Conservation (phyloP, 2,888 invertebrate species). For the Melikaiella ostensackeni region DNA sequence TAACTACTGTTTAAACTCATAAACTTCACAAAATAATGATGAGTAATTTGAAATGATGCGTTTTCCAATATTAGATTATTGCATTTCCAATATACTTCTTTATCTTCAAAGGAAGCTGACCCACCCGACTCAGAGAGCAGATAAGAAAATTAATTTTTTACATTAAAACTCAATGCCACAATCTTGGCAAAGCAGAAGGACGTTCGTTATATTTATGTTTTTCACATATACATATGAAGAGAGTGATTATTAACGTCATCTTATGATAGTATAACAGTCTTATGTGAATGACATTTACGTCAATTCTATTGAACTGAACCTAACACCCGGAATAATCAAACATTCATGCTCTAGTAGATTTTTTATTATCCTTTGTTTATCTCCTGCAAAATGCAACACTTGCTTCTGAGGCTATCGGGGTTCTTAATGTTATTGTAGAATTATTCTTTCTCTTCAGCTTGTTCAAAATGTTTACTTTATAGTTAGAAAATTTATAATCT, state of each 20-base stretch:
- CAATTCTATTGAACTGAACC: slow-evolving; percentile 8
- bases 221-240: slow-evolving; percentile 46
- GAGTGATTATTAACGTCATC: slow-evolving; percentile 46
- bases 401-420: slow-evolving; percentile 15
- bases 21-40: background rate
- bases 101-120: slow-evolving; percentile 48
- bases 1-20: background rate
- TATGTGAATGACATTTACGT: slow-evolving; percentile 6
- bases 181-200: slow-evolving; percentile 42
- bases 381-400: slow-evolving; percentile 11
- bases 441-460: background rate
- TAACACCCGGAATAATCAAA: background rate
- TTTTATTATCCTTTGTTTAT: slow-evolving; percentile 14
- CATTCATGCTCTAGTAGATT: background rate
- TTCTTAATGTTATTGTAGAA: slow-evolving; percentile 14
- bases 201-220: slow-evolving; percentile 50
- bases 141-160: slow-evolving; percentile 47
- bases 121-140: slow-evolving; percentile 47
- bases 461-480: slow-evolving; percentile 3
- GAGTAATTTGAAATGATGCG: background rate
- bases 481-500: background rate
- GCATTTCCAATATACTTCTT: slow-evolving; percentile 19
- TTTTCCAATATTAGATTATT: slow-evolving; percentile 1
- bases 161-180: slow-evolving; percentile 38
- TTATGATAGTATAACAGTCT: background rate